Base-by-base conservation (phyloP, 2,797 vertebrate genomes). In the Enteromius viviparus region DNA sequence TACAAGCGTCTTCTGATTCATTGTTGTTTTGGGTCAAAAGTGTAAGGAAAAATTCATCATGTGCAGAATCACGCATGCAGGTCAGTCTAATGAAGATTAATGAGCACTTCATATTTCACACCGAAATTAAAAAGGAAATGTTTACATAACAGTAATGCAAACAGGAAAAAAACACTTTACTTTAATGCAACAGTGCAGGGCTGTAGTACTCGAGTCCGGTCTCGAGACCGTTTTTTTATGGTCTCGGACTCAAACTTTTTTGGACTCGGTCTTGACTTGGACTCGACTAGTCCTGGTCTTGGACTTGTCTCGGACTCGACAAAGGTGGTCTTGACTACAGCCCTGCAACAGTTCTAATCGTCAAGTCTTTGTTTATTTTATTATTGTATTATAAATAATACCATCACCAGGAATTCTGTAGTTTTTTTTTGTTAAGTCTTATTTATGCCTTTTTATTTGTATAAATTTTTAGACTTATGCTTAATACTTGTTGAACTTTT, bases 11-110 rank as follows among this genome's bases (percentile, higher is more conserved):
- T 42, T 32, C 62, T 65, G 34, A 80, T 34, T 55, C 82, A 65
- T n/a, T 40, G 26, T 4, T 78, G 42, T 21, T 78, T 47, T 49
- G 21, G 47, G 32, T 68, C 45, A 68, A 68, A 79, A 53, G 29
- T 32, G 32, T 74, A 14, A n/a, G 19, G 6, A 2, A 34, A 53
- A 34, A 21, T 21, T 74, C 21, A 5, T 72, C 47, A 11, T 12
- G 47, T 32, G 29, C 26, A 71, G 47, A 71, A 29, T 4, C 45
- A 29, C 17, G 1, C 45, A 19, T 17, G 10, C 23, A 14, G 47
- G 71, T 32, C 1, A 34, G 53, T 34, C 29, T 74, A 49, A 14
- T 53, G 49, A 74, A 8, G 29, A 53, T 53, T n/a, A 53, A 74
- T 34, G 26, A 14, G 10, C 6, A 2, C 5, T 12, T 64, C 11